phyloP scores from a whole-genome alignment of 2,797 vertebrate species.

The Epinephelus coioides region DNA sequence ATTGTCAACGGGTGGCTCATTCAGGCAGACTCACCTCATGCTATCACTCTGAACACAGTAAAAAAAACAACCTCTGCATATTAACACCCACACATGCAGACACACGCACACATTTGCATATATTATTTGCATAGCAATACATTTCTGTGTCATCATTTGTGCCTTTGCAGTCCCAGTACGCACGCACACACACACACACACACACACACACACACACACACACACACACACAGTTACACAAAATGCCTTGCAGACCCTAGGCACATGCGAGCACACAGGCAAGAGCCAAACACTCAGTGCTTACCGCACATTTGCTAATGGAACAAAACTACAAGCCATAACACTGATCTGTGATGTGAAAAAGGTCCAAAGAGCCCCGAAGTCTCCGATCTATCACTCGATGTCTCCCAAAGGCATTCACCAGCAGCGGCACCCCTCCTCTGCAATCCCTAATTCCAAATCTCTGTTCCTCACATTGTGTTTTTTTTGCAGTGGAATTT shows the following conservation, averaged over 20 bases:
- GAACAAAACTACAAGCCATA: conserved; percentile 51
- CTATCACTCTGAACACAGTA: conserved; percentile 5
- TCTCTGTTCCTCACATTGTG: conserved; percentile 62
- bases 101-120: conserved; percentile 54
- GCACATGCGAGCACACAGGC: conserved; percentile 25
- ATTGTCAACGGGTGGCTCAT: conserved; percentile 30
- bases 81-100: conserved; percentile 42
- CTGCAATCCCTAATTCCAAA: conserved; percentile 48
- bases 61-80: conserved; percentile 16
- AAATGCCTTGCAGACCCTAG: conserved; percentile 20
- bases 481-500: conserved; percentile 53
- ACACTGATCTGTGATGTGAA: conserved; percentile 33
- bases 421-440: conserved; percentile 9
- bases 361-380: conserved; percentile 43
- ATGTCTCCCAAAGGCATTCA: conserved; percentile 50
- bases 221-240: background rate
- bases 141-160: conserved; percentile 46
- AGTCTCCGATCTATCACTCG: conserved; percentile 57
- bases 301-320: conserved; percentile 49
- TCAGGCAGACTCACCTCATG: conserved; percentile 22
- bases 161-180: conserved; percentile 19
- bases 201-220: background rate
- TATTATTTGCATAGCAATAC: conserved; percentile 50
- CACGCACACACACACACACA: background rate
- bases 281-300: conserved; percentile 16